Base-by-base conservation (phyloP, 2,797 vertebrate genomes). In the Valencia hispanica region DNA sequence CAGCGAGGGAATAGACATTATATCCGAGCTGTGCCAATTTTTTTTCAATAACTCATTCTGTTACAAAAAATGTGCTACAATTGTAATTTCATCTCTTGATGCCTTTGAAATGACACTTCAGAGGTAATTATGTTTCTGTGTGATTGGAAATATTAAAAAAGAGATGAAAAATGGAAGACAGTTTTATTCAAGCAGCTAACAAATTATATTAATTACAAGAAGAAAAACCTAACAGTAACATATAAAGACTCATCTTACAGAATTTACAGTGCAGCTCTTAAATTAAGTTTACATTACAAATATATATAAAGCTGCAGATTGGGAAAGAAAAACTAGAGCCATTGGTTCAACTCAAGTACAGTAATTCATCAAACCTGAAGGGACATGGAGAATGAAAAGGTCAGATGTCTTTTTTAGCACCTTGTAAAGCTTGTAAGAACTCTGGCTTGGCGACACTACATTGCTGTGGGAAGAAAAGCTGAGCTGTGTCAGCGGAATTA, bases 1-100 rank as follows among this genome's bases (percentile, higher is more conserved):
- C 63, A 30, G 43, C 51, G 27, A 66, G 39, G 30, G 68, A 55
- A 66, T 32, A 73, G 59, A 50, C 57, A 27, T 36, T 22, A 70
- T 36, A 39, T 74, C 75, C 75, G 65, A 79, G 69, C 75, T 75
- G 36, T 74, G 70, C 70, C 57, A 79, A 84, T 79, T 69, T 34
- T 22, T n/a, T 10, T 32, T 5, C 20, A 22, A 51, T 65, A 18
- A 68, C 47, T 59, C 41, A 6, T 53, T 75, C 47, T 34, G 18
- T 66, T 74, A 50, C 39, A 50, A 53, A 69, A 72, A 63, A 11
- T 66, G 25, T 41, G 11, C 63, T 22, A 48, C 22, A 4, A 20
- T 34, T 30, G 0, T 59, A n/a, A n/a, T 68, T 14, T 30, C 50
- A 61, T 36, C 6, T 70, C 32, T 70, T 59, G 25, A 66, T 69